These are phyloP conservation scores for Aphidoletes aphidimyza DNA, from an alignment of 2,888 invertebrate species.

Conservation along the genomic window DNA sequence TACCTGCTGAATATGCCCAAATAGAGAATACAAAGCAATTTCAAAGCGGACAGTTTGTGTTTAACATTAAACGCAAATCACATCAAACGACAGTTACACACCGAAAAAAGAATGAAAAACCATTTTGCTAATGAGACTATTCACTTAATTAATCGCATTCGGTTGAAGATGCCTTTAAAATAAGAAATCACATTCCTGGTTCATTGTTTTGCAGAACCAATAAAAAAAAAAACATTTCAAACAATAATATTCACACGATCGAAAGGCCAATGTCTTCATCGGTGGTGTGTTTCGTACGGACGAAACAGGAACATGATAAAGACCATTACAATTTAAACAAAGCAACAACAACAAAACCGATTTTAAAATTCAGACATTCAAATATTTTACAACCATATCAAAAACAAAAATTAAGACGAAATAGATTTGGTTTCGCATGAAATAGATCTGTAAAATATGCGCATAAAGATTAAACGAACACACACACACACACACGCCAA, in stretches of 20 bases:
- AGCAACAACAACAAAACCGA: neutral
- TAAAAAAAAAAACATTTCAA: neutral
- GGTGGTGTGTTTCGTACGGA: neutral
- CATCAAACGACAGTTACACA: no score
- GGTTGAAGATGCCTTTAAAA: neutral
- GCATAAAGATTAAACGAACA: neutral
- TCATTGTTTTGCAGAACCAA: slow-evolving; percentile 1
- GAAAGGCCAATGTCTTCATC: slow-evolving; percentile 17
- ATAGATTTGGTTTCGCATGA: slow-evolving; percentile 12
- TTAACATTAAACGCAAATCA: no score
- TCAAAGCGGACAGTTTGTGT: no score
- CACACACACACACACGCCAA: no score
- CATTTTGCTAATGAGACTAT: slow-evolving; percentile 1
- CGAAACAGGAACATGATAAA: neutral
- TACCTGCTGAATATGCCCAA: no score
- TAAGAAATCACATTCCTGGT: neutral
- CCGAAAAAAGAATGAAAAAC: neutral
- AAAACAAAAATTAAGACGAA: neutral
- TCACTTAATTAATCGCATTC: neutral
- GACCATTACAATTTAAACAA: neutral
- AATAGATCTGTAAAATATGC: neutral
- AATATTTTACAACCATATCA: neutral
- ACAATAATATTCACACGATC: neutral
- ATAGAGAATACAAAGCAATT: no score
- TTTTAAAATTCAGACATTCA: slow-evolving; percentile 20